Conservation (phyloP, 2,888 invertebrate species). For the Parapristionchus giblindavisi region DNA sequence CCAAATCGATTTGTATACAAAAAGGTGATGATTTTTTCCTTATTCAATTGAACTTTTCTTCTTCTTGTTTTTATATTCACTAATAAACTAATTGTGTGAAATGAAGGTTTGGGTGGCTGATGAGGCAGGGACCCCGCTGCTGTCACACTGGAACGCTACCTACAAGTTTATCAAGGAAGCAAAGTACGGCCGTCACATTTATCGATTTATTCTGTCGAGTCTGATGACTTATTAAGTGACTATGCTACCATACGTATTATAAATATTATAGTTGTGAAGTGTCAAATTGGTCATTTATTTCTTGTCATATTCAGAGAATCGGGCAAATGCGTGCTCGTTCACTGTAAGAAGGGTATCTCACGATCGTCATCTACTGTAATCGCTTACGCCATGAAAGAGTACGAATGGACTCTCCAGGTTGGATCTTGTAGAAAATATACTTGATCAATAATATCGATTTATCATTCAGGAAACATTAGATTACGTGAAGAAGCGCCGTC, state of each 20-base stretch:
- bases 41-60: neutral
- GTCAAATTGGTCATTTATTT: too few species aligned
- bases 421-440: neutral
- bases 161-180: slow-evolving; percentile 95
- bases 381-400: slow-evolving; percentile 76
- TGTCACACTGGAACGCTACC: slow-evolving; percentile 97
- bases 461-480: slow-evolving; percentile 87
- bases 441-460: slow-evolving; percentile 95
- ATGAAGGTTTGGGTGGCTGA: slow-evolving; percentile 89
- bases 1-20: slow-evolving; percentile 77
- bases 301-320: slow-evolving; percentile 48
- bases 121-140: slow-evolving; percentile 92
- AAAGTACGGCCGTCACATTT: slow-evolving; percentile 72
- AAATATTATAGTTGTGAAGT: too few species aligned
- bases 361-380: slow-evolving; percentile 90
- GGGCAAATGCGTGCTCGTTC: slow-evolving; percentile 86
- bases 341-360: slow-evolving; percentile 99
- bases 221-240: too few species aligned
- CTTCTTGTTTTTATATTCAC: neutral
- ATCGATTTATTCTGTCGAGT: too few species aligned
- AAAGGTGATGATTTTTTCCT: neutral
- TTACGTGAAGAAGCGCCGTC: slow-evolving; percentile 88
- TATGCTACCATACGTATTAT: too few species aligned
- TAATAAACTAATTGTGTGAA: neutral
- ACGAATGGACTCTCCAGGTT: slow-evolving; percentile 55